Evolutionary conservation across 2,113 vertebrate species (phyloP).

Genomic region (Megaceryle torquata): DNA sequence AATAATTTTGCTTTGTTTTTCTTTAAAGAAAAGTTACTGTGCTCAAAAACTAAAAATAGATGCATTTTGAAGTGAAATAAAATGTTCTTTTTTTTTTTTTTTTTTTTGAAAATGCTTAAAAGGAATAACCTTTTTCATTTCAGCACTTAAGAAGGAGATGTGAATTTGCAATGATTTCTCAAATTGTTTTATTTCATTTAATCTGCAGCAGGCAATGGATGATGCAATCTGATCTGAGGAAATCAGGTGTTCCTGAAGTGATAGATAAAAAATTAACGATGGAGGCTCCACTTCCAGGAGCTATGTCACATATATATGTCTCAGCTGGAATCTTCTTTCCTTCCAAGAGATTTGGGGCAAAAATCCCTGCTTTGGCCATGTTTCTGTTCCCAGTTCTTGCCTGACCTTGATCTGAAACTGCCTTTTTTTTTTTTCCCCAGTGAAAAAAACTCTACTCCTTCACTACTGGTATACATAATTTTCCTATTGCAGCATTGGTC

Average conservation of each 20-base stretch:
- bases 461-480: neutral
- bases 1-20: neutral
- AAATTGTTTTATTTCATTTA: neutral
- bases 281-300: neutral
- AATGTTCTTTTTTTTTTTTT: neutral
- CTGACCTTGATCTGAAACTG: neutral
- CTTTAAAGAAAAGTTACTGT: neutral
- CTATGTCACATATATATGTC: neutral
- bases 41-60: neutral
- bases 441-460: neutral
- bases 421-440: neutral
- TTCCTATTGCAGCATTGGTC: neutral
- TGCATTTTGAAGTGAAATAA: neutral
- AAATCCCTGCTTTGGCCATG: neutral
- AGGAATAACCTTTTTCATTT: neutral
- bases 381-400: neutral
- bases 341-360: neutral
- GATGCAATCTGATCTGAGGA: neutral
- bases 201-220: neutral
- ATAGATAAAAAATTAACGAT: neutral
- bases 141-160: neutral
- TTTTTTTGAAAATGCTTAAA: neutral
- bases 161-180: neutral
- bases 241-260: neutral
- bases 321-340: neutral